These are phyloP conservation scores for Entomobrya proxima DNA, from an alignment of 2,888 invertebrate genomes.

Conservation along the genomic window DNA sequence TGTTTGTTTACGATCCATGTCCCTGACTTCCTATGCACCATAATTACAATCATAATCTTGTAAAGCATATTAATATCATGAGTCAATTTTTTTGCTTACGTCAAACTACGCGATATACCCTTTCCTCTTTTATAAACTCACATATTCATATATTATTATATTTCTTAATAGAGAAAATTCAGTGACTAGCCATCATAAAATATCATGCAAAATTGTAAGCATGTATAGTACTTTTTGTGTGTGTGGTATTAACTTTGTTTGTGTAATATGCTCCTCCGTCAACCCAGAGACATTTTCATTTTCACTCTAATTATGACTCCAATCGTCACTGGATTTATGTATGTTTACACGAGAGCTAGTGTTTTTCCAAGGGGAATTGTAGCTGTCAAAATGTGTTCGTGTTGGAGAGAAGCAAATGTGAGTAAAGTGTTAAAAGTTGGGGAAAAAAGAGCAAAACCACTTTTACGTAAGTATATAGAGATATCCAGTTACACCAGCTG, in stretches of 20 bases:
- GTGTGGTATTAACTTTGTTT: conserved; percentile 3
- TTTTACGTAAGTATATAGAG: conserved; percentile 34
- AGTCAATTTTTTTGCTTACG: neutral
- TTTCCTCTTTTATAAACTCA: neutral
- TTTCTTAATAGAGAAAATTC: neutral
- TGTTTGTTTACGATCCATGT: neutral
- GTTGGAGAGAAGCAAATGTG: conserved; percentile 11
- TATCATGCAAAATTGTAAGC: neutral
- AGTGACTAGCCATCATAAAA: neutral
- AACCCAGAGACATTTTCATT: conserved; percentile 21
- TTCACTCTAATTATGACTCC: conserved; percentile 19
- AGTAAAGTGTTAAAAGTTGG: conserved; percentile 47
- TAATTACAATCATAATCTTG: conserved; percentile 13
- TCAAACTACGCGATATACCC: no score
- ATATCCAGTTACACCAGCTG: conserved; percentile 50
- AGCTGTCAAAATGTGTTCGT: conserved; percentile 62
- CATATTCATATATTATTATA: neutral
- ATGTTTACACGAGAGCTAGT: conserved; percentile 55
- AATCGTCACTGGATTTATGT: conserved; percentile 63
- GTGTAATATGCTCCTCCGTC: neutral
- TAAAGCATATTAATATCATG: neutral
- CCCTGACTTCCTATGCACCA: neutral
- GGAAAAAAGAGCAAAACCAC: conserved; percentile 34
- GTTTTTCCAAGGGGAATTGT: conserved; percentile 65
- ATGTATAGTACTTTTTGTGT: no score